Evolutionary conservation across 2,113 vertebrate species (phyloP).

Genomic region (Merops nubicus): DNA sequence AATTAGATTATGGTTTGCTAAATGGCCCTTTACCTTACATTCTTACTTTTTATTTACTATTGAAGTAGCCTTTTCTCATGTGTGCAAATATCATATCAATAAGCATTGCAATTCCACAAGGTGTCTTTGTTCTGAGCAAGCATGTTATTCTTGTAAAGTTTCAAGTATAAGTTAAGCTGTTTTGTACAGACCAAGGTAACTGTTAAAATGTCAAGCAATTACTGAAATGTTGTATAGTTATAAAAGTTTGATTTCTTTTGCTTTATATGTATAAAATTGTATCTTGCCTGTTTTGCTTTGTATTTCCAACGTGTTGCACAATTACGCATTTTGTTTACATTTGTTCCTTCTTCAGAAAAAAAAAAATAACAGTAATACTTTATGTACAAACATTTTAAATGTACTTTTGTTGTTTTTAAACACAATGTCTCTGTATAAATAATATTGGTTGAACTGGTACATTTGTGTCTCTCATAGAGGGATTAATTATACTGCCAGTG

Average conservation of each 20-base stretch:
- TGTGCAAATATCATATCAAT: conserved; percentile 58
- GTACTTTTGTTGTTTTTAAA: conserved; percentile 96
- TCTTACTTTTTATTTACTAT: conserved; percentile 56
- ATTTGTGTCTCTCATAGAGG: conserved; percentile 81
- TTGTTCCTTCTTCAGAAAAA: conserved; percentile 88
- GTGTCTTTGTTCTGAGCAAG: conserved; percentile 80
- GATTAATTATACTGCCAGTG: conserved; percentile 82
- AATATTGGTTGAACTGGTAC: conserved; percentile 87
- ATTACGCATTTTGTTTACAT: conserved; percentile 87
- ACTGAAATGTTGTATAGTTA: conserved; percentile 83
- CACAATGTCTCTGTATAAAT: conserved; percentile 93
- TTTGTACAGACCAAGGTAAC: conserved; percentile 84
- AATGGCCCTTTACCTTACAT: conserved; percentile 46
- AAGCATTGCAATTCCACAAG: conserved; percentile 69
- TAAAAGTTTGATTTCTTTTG: conserved; percentile 78
- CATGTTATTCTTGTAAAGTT: conserved; percentile 83
- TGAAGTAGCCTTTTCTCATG: conserved; percentile 32
- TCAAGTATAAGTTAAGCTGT: conserved; percentile 78
- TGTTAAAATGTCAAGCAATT: conserved; percentile 81
- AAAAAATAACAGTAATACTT: conserved; percentile 84
- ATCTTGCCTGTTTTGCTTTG: conserved; percentile 86
- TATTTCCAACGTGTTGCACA: conserved; percentile 89
- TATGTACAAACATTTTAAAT: conserved; percentile 91
- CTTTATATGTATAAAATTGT: conserved; percentile 84
- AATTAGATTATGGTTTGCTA: conserved; percentile 45